Conservation (phyloP, 2,888 invertebrate species). For the Beris morrisii region DNA sequence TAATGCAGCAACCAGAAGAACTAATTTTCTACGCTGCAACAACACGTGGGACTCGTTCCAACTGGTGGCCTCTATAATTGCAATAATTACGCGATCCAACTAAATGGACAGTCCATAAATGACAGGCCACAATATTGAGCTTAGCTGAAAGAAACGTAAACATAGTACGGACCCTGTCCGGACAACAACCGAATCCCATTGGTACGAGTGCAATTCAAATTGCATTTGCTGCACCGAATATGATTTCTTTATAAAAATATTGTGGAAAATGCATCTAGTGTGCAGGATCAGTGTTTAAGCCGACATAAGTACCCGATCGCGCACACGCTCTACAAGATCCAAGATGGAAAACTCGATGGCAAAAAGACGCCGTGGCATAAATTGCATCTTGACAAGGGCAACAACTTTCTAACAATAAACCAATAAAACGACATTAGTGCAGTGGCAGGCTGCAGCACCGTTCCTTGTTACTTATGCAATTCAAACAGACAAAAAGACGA, state of each 20-base stretch:
- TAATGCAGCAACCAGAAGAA: not conserved
- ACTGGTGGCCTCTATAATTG: conserved; percentile 13
- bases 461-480: conserved; percentile 19
- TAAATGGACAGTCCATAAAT: conserved; percentile 3
- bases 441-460: not conserved
- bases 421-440: conserved; percentile 19
- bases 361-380: conserved; percentile 13
- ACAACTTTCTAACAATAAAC: conserved; percentile 34
- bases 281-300: not conserved
- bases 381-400: conserved; percentile 28
- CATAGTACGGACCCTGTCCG: not conserved
- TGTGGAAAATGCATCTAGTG: not conserved
- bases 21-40: conserved; percentile 6
- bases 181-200: not conserved
- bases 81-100: conserved; percentile 18
- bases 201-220: not conserved
- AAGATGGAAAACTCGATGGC: not conserved
- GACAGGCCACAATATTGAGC: not conserved
- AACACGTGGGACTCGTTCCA: conserved; percentile 18
- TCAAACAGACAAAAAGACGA: conserved; percentile 19
- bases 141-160: not conserved
- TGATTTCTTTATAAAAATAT: not conserved
- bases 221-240: not conserved
- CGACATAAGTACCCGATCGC: not conserved
- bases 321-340: not conserved